Conservation (phyloP, 2,888 invertebrate species). For the Ectropis crepuscularia region DNA sequence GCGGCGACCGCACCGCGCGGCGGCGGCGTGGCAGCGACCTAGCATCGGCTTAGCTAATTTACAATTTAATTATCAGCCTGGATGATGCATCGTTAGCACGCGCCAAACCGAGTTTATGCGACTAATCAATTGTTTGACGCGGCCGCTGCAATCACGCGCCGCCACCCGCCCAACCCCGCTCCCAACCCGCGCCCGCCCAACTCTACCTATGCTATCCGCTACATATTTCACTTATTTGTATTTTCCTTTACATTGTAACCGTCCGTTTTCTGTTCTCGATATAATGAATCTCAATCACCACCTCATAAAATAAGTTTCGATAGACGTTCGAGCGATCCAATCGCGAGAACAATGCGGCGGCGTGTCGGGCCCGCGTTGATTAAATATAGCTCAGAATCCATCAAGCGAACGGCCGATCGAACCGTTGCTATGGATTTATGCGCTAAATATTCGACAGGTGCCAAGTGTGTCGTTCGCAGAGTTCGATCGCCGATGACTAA, state of each 20-base stretch:
- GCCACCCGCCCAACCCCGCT: constrained; percentile 51
- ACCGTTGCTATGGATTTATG: constrained; percentile 83
- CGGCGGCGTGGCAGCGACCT: constrained; percentile 62
- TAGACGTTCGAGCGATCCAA: constrained; percentile 70
- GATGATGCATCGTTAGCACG: constrained; percentile 83
- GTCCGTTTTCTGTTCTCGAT: constrained; percentile 28
- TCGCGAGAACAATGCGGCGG: constrained; percentile 78
- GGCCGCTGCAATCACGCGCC: constrained; percentile 81
- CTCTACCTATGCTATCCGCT: constrained; percentile 25
- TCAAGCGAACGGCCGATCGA: constrained; percentile 76
- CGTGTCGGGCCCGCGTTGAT: constrained; percentile 74
- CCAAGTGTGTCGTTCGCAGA: constrained; percentile 84
- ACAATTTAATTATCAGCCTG: constrained; percentile 83
- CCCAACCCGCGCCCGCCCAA: constrained; percentile 31
- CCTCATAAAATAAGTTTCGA: constrained; percentile 64
- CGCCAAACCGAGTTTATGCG: constrained; percentile 84
- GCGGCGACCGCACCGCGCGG: constrained; percentile 39
- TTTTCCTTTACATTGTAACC: constrained; percentile 29
- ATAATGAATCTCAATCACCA: constrained; percentile 62
- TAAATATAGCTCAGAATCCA: constrained; percentile 84
- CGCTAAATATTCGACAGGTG: constrained; percentile 85
- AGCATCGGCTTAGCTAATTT: constrained; percentile 82
- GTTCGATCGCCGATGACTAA: constrained; percentile 83
- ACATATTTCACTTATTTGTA: constrained; percentile 23
- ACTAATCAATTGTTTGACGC: constrained; percentile 85